These are phyloP conservation scores for Glandiceps talaboti DNA, from an alignment of 53 echinoderm and acorn worm genomes.

Conservation along the genomic window DNA sequence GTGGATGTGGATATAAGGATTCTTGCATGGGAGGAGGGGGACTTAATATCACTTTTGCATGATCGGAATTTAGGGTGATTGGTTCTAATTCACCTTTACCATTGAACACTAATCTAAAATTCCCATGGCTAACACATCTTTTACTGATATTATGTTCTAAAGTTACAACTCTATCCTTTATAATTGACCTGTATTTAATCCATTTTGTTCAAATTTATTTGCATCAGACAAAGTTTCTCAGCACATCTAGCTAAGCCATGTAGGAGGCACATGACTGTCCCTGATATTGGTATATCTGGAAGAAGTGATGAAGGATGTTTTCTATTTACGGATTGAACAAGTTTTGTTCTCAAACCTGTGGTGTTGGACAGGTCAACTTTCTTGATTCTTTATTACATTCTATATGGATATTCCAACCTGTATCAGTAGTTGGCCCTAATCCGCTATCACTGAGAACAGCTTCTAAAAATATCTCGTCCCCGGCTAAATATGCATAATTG, in stretches of 20 bases:
- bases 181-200: not conserved
- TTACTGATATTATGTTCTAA: not conserved
- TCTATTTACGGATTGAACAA: constrained; percentile 21
- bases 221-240: constrained; percentile 19
- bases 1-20: not conserved
- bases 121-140: not conserved
- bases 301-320: constrained; percentile 25
- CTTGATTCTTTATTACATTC: constrained; percentile 23
- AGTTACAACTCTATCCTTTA: not conserved
- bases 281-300: constrained; percentile 25
- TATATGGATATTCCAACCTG: constrained; percentile 56
- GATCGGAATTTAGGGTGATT: not conserved
- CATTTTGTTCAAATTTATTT: too few species aligned
- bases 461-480: constrained; percentile 54
- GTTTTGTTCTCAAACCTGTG: constrained; percentile 23
- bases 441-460: constrained; percentile 22
- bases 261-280: constrained; percentile 25
- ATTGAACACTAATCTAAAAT: not conserved
- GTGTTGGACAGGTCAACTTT: not conserved
- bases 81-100: not conserved
- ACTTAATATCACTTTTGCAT: not conserved
- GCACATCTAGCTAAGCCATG: constrained; percentile 43
- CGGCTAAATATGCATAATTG: constrained; percentile 22
- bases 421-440: constrained; percentile 24
- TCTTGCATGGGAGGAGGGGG: not conserved